These are phyloP conservation scores for Arge pagana DNA, from an alignment of 2,888 invertebrate genomes.

Conservation along the genomic window DNA sequence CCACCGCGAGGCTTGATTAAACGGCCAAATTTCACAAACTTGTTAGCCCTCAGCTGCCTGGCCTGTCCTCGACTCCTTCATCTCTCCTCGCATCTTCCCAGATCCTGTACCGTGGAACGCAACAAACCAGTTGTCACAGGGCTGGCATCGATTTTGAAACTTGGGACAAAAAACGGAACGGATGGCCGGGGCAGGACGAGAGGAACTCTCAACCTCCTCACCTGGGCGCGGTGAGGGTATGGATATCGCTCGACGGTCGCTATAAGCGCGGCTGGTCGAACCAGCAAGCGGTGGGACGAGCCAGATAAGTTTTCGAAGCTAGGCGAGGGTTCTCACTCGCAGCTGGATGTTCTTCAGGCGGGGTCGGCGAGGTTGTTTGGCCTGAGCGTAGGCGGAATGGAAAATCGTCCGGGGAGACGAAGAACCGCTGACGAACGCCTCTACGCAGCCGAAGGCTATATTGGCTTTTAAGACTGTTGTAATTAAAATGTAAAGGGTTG, in stretches of 20 bases:
- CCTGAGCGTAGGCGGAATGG: not conserved
- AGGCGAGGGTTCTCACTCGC: conserved; percentile 25
- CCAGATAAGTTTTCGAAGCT: conserved; percentile 43
- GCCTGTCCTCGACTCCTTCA: not conserved
- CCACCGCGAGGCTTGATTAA: conserved; percentile 42
- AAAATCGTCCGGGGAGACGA: conserved; percentile 27
- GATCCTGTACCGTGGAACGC: too few species aligned
- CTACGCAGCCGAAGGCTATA: conserved; percentile 45
- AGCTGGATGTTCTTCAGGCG: conserved; percentile 8
- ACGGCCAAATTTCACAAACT: conserved; percentile 47
- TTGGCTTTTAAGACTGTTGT: conserved; percentile 51
- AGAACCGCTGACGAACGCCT: conserved; percentile 36
- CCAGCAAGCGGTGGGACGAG: too few species aligned
- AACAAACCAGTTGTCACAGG: too few species aligned
- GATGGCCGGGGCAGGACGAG: too few species aligned
- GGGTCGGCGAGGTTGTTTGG: not conserved
- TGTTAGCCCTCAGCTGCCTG: conserved; percentile 31
- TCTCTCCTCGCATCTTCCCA: conserved; percentile 1
- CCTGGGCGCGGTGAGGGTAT: too few species aligned
- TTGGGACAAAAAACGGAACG: too few species aligned
- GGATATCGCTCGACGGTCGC: too few species aligned
- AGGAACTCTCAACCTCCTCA: too few species aligned
- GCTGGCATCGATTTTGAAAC: too few species aligned
- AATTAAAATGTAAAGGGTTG: conserved; percentile 55
- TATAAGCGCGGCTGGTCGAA: too few species aligned